Evolutionary conservation across 2,888 invertebrate genomes (phyloP), one percentile per base, ranked within the genome.

Genomic region (Syrphus vitripennis): DNA sequence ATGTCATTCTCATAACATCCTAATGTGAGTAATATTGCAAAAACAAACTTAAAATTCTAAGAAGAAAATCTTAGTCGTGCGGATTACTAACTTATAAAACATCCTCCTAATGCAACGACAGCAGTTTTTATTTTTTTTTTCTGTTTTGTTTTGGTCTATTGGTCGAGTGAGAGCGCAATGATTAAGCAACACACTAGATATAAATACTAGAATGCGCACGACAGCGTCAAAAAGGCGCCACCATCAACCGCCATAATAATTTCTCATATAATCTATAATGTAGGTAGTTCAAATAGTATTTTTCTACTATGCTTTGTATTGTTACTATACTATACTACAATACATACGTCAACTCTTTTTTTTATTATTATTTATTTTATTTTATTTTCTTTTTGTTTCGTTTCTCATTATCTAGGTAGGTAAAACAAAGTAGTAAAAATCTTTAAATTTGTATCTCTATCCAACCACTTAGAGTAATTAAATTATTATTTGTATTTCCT

Each of bases 151-250:
- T 50, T 3, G 7, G 50, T 50, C 7, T 31, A 12, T 40, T 55
- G 31, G 26, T 19, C 55, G 40, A 40, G 5, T 7, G 9, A 31
- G 34, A 24, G 21, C 7, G 40, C 42, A 42, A 63, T 61, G 78
- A 72, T 70, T 70, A 65, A 63, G 74, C 79, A 79, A 70, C 65
- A 65, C 31, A 16, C n/a, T n/a, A n/a, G n/a, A n/a, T n/a, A n/a
- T n/a, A n/a, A n/a, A n/a, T n/a, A n/a, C 19, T 29, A 57, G 16
- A 80, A 65, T 83, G 63, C 16, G 63, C 74, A 83, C 79, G 83
- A 75, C 65, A 42, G 65, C 83, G 79, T 55, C 75, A 57, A 79
- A 83, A 83, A 79, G 79, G 79, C 83, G 79, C 79, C 74, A 70
- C 79, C 74, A 70, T 74, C 24, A 70, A 65, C 59, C 16, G 31